Evolutionary conservation across 2,888 invertebrate species (phyloP).

Genomic region (Arge pagana): DNA sequence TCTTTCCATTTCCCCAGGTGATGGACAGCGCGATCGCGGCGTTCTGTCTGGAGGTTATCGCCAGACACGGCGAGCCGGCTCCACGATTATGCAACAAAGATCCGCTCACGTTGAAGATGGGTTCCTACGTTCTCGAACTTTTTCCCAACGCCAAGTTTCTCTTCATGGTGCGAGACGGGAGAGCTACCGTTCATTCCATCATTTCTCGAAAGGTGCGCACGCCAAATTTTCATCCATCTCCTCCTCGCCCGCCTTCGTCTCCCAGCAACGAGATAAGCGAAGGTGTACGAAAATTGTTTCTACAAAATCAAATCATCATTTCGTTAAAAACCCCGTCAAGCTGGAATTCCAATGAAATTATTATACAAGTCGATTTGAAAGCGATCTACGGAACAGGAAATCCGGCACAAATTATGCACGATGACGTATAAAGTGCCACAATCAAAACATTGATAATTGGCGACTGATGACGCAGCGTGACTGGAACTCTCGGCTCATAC

Average conservation of each 20-base stretch:
- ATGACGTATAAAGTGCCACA: no score
- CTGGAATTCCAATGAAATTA: no score
- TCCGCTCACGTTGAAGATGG: conserved; percentile 96
- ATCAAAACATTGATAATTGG: no score
- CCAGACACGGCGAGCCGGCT: conserved; percentile 94
- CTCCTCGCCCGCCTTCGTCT: background rate
- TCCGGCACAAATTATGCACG: no score
- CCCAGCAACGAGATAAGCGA: background rate
- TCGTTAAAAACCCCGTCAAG: no score
- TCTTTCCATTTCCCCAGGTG: no score
- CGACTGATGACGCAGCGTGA: no score
- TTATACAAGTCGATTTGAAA: no score
- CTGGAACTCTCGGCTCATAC: no score
- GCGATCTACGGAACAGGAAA: no score
- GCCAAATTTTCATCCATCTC: background rate
- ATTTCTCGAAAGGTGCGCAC: conserved; percentile 84
- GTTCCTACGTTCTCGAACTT: conserved; percentile 89
- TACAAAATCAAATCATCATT: no score
- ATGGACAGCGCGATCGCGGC: conserved; percentile 95
- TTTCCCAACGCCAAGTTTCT: conserved; percentile 98
- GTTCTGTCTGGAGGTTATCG: conserved; percentile 95
- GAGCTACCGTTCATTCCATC: conserved; percentile 98
- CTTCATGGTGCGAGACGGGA: conserved; percentile 97
- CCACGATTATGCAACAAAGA: conserved; percentile 98
- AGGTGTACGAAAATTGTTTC: background rate